Conservation (phyloP, 2,888 invertebrate species). For the Adelognathus sp. region DNA sequence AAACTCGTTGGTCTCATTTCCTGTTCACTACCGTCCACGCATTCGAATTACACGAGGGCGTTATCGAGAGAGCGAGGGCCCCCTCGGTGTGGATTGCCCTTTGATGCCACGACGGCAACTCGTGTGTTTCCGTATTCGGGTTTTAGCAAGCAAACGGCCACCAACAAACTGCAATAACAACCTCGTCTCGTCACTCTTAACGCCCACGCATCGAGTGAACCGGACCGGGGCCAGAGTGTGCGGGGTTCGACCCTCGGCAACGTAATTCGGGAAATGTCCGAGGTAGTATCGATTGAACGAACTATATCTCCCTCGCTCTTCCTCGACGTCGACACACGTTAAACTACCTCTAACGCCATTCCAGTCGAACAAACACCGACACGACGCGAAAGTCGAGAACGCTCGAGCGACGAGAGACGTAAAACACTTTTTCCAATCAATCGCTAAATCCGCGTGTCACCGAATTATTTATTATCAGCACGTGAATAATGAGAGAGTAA, state of each 20-base stretch:
- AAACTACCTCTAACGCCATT: not conserved
- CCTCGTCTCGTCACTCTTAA: not conserved
- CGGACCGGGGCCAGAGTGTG: not conserved
- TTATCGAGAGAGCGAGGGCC: slow-evolving; percentile 12
- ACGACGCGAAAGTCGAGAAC: not conserved
- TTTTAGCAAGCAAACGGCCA: not conserved
- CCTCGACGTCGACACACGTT: not conserved
- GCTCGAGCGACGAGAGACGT: not conserved
- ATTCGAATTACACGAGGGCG: slow-evolving; percentile 1
- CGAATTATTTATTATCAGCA: not conserved
- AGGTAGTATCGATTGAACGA: not conserved
- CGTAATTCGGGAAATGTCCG: slow-evolving; percentile 5
- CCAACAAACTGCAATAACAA: not conserved
- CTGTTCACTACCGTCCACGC: not conserved
- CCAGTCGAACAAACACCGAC: not conserved
- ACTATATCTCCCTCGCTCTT: no score
- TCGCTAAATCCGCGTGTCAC: not conserved
- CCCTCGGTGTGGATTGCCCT: slow-evolving; percentile 2
- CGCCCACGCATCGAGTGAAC: not conserved
- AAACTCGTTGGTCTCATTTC: not conserved
- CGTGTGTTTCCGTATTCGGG: not conserved
- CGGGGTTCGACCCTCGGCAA: not conserved
- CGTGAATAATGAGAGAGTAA: not conserved
- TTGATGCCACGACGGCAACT: not conserved
- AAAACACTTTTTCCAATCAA: not conserved